Base-by-base conservation (phyloP, 2,113 vertebrate species). In the Engystomops pustulosus region DNA sequence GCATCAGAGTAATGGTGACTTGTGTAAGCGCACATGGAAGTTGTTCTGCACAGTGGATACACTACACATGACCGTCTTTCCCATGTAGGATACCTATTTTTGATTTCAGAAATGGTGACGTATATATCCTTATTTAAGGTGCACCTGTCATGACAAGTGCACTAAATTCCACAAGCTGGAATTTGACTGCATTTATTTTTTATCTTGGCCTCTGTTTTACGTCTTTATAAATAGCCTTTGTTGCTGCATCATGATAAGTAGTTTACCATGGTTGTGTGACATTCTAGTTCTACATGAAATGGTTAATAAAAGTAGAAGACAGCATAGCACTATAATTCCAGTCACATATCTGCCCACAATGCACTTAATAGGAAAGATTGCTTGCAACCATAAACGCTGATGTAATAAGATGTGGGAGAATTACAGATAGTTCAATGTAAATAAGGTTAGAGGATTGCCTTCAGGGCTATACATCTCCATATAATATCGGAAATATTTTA, bases 391-490 rank as follows among this genome's bases (percentile, higher is more conserved):
- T 44, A 74, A 47, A 74, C 70, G 49, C 70, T 74, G 44, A 74
- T 74, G 41, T 30, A 74, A 74, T 74, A 74, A 49, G 49, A 49
- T 47, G 70, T 74, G 41, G 70, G 41, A 74, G 25, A 49, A 74
- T 47, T 74, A 74, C 49, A 27, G 44, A 4, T 74, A 25, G 70
- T 27, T 74, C 70, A 49, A 74, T 74, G 15, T 15, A 47, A 74
- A 74, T 74, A 9, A 49, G 44, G 25, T 74, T 74, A 74, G 44
- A 5, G 70, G 14, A 47, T 74, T 47, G 44, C 25, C 25, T 49
- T 49, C 70, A 32, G 11, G 49, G 14, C 17, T 30, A 76, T 53
- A 53, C 18, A 3, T 20, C 72, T 76, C 49, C 41, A 76, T 53
- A 76, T 9, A 49, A 27, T 32, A 12, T 32, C n/a, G n/a, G n/a